These are phyloP conservation scores for Hemibagrus guttatus DNA, from an alignment of 2,797 vertebrate genomes.

Conservation along the genomic window DNA sequence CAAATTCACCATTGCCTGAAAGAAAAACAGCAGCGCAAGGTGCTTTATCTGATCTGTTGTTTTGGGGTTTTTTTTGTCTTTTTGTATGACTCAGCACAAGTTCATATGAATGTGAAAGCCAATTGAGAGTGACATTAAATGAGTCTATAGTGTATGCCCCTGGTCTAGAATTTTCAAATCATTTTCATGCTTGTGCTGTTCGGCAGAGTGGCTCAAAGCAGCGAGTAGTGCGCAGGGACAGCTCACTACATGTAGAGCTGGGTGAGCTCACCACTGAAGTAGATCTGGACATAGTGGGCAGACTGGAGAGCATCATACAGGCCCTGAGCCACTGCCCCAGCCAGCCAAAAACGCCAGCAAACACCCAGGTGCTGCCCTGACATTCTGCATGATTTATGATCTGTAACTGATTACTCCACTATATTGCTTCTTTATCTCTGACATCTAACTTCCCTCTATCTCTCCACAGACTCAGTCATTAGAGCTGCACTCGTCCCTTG, in stretches of 20 bases:
- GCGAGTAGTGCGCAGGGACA: conserved; percentile 71
- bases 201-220: conserved; percentile 75
- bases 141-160: neutral
- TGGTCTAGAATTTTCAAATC: neutral
- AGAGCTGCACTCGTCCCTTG: conserved; percentile 75
- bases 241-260: conserved; percentile 79
- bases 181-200: neutral
- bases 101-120: neutral
- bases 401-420: neutral
- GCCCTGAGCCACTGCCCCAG: conserved; percentile 72
- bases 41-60: conserved; percentile 56
- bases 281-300: conserved; percentile 84
- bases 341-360: conserved; percentile 57
- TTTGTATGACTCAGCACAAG: neutral
- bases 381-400: neutral
- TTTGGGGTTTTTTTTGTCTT: neutral
- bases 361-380: conserved; percentile 63
- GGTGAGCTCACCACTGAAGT: conserved; percentile 80
- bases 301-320: conserved; percentile 74
- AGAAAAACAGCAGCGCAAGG: conserved; percentile 75
- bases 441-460: neutral
- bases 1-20: conserved; percentile 83
- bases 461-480: conserved; percentile 63
- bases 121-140: neutral
- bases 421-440: neutral